Evolutionary conservation across 2,888 invertebrate genomes (phyloP), one percentile per base, ranked within the genome.

Genomic region (Drosophila kambysellisi): DNA sequence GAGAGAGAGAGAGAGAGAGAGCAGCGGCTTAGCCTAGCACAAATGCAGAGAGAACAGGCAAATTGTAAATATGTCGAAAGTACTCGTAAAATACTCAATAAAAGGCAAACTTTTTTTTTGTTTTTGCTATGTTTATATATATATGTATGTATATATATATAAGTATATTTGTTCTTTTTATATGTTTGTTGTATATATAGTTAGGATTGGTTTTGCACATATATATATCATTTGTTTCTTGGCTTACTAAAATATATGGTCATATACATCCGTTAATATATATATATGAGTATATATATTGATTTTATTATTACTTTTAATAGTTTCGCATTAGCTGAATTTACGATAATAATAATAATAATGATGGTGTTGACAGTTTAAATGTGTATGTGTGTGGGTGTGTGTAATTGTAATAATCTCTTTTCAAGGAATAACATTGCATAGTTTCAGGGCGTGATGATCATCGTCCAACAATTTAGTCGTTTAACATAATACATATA

Each of bases 351-450:
- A 39, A 67, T 70, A 74, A n/a, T 56, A 39, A 29, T 54, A 37
- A 75, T 75, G 66, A 64, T 76, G 51, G 53, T 74, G 52, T 71
- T 70, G 69, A 74, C 58, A 69, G 78, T 70, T 70, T 66, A 76
- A 63, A 68, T 65, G 60, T 82, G 71, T 79, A 57, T 68, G 57
- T 82, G 74, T 79, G 57, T 67, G 58, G 68, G 56, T 76, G 66
- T 62, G 46, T 71, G 70, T 82, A 74, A 81, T 82, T 83, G 74
- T 86, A 90, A 91, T 92, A 89, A 91, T 91, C 88, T 91, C 84
- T 87, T 86, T 88, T 82, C 57, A 91, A 89, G 90, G 85, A 91
- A 90, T 91, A 91, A 91, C 89, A 90, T 91, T 89, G 86, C 84
- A 89, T 81, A 86, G 87, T 90, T 46, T 90, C 56, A 67, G 83